phyloP scores from a whole-genome alignment of 2,113 vertebrate species.

The Neogale vison region DNA sequence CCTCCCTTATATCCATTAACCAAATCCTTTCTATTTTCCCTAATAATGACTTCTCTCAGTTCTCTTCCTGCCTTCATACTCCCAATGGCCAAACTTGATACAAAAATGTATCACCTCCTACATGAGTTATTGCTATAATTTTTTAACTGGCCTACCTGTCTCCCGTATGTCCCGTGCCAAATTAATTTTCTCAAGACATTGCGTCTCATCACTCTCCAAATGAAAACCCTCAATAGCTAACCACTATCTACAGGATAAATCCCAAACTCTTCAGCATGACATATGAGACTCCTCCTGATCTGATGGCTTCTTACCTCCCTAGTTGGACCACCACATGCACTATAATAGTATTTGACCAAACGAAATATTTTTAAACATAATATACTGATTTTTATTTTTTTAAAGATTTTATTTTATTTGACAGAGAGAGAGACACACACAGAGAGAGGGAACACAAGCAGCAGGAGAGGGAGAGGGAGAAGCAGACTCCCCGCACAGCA shows the following conservation, averaged over 20 bases:
- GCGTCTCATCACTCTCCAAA: not conserved
- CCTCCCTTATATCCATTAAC: not conserved
- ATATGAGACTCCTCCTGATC: not conserved
- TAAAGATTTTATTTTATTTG: too few relatives aligned
- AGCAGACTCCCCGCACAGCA: too few relatives aligned
- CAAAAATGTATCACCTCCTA: not conserved
- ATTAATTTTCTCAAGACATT: conserved; percentile 23
- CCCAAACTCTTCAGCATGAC: not conserved
- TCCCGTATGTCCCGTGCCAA: not conserved
- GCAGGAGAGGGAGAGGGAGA: too few relatives aligned
- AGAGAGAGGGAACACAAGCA: too few relatives aligned
- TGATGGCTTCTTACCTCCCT: not conserved
- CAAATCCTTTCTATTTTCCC: not conserved
- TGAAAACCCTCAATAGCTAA: not conserved
- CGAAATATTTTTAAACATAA: conserved; percentile 7
- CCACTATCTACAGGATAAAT: not conserved
- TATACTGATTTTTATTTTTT: not conserved
- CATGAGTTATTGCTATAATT: not conserved
- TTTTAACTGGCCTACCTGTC: not conserved
- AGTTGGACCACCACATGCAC: not conserved
- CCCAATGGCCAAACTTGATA: not conserved
- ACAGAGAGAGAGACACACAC: too few relatives aligned
- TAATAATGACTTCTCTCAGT: not conserved
- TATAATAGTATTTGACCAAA: not conserved
- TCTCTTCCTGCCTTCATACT: not conserved